Percentiles rank a stretch among this genome's conserved stretches.
Evolutionary conservation across 2,797 vertebrate genomes (phyloP).

Genomic region (Hydrolagus colliei): DNA sequence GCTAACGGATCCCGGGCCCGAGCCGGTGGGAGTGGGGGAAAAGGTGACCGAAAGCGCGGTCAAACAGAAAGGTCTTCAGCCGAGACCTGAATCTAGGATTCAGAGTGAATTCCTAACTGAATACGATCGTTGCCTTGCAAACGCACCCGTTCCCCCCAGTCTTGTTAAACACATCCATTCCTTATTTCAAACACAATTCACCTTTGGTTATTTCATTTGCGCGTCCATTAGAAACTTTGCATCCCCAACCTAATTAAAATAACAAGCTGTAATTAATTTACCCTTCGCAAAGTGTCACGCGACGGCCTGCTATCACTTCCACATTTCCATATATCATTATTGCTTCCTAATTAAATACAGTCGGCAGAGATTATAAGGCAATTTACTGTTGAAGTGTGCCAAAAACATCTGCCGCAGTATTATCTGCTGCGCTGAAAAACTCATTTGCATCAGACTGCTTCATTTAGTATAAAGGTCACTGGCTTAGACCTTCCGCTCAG

Average conservation of each 20-base stretch:
- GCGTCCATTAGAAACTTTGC: neutral
- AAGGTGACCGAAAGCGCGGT: too few species aligned
- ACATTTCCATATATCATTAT: neutral
- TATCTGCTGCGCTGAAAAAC: neutral
- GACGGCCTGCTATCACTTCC: neutral
- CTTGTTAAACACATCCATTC: neutral
- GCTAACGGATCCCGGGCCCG: too few species aligned
- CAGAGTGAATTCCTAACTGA: too few species aligned
- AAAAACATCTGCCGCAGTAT: constrained; percentile 5
- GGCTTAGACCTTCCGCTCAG: neutral
- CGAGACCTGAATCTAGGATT: too few species aligned
- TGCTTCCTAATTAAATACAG: constrained; percentile 1
- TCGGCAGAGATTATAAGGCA: neutral
- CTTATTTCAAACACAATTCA: neutral
- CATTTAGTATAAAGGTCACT: neutral
- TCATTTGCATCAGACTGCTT: neutral
- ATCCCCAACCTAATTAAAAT: neutral
- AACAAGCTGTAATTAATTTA: neutral
- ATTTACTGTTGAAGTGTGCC: neutral
- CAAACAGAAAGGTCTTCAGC: too few species aligned
- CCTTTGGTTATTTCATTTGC: neutral
- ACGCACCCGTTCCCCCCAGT: too few species aligned
- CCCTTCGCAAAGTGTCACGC: neutral
- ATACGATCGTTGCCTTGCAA: too few species aligned
- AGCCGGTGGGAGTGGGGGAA: too few species aligned